These are phyloP conservation scores for Cochlearius cochlearius DNA, from an alignment of 2,113 vertebrate species.

Conservation along the genomic window DNA sequence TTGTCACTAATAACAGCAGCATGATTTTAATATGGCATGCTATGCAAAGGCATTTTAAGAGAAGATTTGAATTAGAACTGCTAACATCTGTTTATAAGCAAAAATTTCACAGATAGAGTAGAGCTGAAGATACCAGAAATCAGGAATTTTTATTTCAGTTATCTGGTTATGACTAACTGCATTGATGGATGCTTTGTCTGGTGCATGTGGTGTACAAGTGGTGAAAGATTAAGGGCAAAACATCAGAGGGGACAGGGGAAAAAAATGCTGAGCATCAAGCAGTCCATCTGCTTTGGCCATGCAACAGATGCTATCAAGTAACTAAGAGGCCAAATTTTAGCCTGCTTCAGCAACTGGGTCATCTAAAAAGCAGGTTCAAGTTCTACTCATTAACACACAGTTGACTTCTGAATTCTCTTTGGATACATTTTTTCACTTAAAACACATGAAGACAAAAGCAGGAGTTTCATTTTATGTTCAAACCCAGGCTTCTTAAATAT, in stretches of 20 bases:
- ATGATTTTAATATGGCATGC: neutral
- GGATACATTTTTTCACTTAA: neutral
- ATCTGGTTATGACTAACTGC: slow-evolving; percentile 27
- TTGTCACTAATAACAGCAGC: slow-evolving; percentile 26
- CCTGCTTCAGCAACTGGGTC: neutral
- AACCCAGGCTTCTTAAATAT: neutral
- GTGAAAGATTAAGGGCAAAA: slow-evolving; percentile 40
- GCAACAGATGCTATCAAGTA: slow-evolving; percentile 15
- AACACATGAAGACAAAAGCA: neutral
- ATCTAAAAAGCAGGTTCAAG: slow-evolving; percentile 3
- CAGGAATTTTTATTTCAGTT: neutral
- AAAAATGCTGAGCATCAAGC: neutral
- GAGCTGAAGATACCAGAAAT: neutral
- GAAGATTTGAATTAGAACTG: neutral
- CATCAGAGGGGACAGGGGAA: neutral
- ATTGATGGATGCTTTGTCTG: neutral
- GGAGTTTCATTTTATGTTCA: neutral
- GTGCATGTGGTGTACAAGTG: neutral
- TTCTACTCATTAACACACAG: neutral
- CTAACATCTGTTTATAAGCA: slow-evolving; percentile 16
- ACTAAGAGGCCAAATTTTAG: neutral
- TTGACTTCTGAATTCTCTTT: neutral
- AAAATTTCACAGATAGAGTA: neutral
- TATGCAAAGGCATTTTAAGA: neutral
- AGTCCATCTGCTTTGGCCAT: slow-evolving; percentile 26